These are phyloP conservation scores for Staurois parvus DNA, from an alignment of 2,797 vertebrate genomes.

Conservation along the genomic window DNA sequence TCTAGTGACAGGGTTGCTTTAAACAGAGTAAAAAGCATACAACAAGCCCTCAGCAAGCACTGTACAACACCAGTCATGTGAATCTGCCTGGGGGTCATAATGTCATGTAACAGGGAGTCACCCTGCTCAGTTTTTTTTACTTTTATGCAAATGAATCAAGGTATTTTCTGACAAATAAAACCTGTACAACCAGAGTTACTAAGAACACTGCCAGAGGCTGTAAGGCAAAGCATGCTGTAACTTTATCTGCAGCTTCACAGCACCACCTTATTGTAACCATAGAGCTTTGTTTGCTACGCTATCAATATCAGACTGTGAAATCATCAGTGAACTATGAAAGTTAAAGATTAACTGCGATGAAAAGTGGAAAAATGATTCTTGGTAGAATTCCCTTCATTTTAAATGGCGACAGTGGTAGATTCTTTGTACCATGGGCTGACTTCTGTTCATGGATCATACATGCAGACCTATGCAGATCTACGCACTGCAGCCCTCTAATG, in stretches of 20 bases:
- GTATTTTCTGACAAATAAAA: constrained; percentile 23
- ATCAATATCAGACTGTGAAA: not conserved
- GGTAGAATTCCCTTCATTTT: not conserved
- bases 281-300: not conserved
- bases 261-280: not conserved
- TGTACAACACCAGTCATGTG: not conserved
- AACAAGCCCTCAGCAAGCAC: not conserved
- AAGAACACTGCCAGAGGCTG: constrained; percentile 38
- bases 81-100: constrained; percentile 10
- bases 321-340: not conserved
- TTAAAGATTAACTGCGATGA: not conserved
- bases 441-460: too few species aligned
- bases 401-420: not conserved
- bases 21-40: not conserved
- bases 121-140: constrained; percentile 2
- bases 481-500: too few species aligned
- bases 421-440: not conserved
- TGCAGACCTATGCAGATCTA: too few species aligned
- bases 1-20: too few species aligned
- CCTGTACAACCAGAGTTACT: constrained; percentile 35
- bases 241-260: constrained; percentile 26
- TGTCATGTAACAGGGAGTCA: constrained; percentile 25
- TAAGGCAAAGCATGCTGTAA: constrained; percentile 11
- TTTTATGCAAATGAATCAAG: constrained; percentile 19
- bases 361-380: not conserved